Evolutionary conservation across 2,888 invertebrate genomes (phyloP).

Genomic region (Hymenopus coronatus): DNA sequence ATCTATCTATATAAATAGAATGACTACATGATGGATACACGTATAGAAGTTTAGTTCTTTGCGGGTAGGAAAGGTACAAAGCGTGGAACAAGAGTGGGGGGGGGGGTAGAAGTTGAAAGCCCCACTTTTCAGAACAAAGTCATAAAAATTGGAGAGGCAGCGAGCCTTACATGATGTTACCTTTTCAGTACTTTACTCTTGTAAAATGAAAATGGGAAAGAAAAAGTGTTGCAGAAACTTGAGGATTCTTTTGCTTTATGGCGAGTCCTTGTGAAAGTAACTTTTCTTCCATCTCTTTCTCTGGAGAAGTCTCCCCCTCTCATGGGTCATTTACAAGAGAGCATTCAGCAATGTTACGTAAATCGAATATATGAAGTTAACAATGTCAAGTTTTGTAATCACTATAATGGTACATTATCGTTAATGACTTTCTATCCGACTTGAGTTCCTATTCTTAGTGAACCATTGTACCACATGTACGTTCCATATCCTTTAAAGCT

Average conservation of each 20-base stretch:
- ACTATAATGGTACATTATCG: too few relatives aligned
- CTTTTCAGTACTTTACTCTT: background rate
- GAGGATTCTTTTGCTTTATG: background rate
- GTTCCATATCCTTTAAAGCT: too few relatives aligned
- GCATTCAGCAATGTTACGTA: background rate
- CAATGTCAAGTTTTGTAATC: too few relatives aligned
- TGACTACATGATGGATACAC: background rate
- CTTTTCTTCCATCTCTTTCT: background rate
- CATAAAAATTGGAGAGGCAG: background rate
- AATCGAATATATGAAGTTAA: background rate
- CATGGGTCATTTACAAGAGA: background rate
- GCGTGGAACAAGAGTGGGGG: background rate
- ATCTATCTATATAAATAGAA: background rate
- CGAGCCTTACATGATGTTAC: background rate
- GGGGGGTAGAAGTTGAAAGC: background rate
- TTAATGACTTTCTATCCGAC: too few relatives aligned
- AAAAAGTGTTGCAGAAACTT: background rate
- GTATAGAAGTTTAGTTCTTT: background rate
- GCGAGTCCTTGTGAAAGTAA: background rate
- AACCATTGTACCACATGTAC: too few relatives aligned
- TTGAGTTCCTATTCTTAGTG: too few relatives aligned
- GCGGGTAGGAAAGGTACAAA: background rate
- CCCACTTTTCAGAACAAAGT: background rate
- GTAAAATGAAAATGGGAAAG: background rate
- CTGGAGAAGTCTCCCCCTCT: background rate